These are phyloP conservation scores for Neoaliturus tenellus DNA, from an alignment of 2,888 invertebrate species.

Conservation along the genomic window DNA sequence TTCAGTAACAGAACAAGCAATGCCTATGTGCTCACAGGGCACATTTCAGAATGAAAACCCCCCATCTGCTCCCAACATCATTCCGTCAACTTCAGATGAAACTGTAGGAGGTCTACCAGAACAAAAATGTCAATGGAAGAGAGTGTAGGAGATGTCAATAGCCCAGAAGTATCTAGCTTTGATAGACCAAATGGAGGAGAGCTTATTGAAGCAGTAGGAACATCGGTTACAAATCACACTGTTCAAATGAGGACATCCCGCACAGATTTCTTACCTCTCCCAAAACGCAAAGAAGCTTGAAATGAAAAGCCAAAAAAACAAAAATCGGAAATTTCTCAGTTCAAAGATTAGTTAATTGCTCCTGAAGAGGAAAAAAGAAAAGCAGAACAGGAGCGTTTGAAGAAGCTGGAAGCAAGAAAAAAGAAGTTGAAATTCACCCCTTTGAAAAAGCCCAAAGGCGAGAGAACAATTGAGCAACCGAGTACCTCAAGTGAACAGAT, in stretches of 20 bases:
- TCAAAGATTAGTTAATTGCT: neutral
- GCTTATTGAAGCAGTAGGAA: neutral
- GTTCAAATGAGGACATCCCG: no score
- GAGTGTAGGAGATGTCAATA: no score
- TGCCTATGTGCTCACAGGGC: neutral
- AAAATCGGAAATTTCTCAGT: constrained; percentile 46
- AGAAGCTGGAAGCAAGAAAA: neutral
- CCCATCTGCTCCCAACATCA: neutral
- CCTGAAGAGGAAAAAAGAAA: neutral
- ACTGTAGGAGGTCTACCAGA: no score
- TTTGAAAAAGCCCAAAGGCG: constrained; percentile 10
- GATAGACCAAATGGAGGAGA: no score
- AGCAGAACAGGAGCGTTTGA: neutral
- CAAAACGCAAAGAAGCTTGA: neutral
- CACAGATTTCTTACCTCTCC: no score
- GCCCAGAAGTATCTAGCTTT: no score
- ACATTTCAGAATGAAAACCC: neutral
- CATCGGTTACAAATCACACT: neutral
- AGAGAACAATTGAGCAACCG: neutral
- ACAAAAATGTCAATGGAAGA: no score
- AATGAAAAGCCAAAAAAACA: constrained; percentile 3
- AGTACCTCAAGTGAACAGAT: neutral
- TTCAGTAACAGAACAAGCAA: constrained; percentile 34
- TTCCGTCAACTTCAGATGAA: no score
- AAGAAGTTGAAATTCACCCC: neutral